phyloP scores from a whole-genome alignment of 2,113 vertebrate genomes.

The Albula glossodonta region DNA sequence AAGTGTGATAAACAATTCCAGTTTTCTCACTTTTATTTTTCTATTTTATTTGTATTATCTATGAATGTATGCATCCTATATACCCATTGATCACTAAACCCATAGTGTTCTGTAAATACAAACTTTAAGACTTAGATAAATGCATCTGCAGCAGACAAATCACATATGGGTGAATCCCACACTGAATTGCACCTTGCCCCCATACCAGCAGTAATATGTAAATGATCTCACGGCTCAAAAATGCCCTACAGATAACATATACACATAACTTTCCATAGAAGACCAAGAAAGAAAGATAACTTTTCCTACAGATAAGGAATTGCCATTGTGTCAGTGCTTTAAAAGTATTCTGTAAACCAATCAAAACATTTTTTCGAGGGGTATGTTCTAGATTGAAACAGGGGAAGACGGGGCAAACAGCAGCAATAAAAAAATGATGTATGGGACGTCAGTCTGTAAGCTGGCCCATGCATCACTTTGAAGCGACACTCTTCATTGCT shows the following conservation, averaged over 20 bases:
- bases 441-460: not conserved
- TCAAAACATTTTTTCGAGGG: not conserved
- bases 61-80: not conserved
- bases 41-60: not conserved
- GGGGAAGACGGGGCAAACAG: not conserved
- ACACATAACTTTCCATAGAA: not conserved
- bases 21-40: not conserved
- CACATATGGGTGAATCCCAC: not conserved
- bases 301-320: not conserved
- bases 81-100: not conserved
- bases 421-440: not conserved
- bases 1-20: not conserved
- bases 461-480: not conserved
- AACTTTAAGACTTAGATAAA: not conserved
- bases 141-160: not conserved
- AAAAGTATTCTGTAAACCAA: not conserved
- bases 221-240: not conserved
- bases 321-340: not conserved
- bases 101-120: not conserved
- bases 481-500: not conserved
- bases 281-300: not conserved
- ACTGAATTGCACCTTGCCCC: not conserved
- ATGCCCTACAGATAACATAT: not conserved
- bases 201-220: not conserved
- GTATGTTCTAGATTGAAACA: not conserved